Evolutionary conservation across 2,888 invertebrate genomes (phyloP), one percentile per base, ranked within the genome.

Genomic region (Parnassius smintheus): DNA sequence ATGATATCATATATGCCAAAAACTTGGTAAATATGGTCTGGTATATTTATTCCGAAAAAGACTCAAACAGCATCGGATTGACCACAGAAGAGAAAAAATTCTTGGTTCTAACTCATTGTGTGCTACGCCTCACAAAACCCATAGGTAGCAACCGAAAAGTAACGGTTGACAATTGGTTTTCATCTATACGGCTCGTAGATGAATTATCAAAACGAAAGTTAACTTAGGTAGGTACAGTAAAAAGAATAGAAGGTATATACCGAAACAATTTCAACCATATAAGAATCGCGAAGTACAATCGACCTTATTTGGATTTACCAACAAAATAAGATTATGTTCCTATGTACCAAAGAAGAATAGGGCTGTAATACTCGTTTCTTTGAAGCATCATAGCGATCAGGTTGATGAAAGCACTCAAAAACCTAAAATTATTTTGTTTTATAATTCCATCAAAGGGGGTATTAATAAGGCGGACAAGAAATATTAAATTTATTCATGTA

Each of bases 1-100:
- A 61, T 69, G 64, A 67, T 69, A 44, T 65, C 67, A 18, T 70
- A 71, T 55, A 72, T 68, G 70, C 70, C 68, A 2, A 66, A 71
- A 18, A 75, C 55, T 44, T 4, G 55, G 44, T 62, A 68, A 66
- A 52, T 68, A 66, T 52, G 66, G 64, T n/a, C 57, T 67, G 45
- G 44, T 66, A 67, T 56, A 13, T 66, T 59, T 67, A 66, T 56
- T 45, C 57, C 13, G 65, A 68, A 59, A 67, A 65, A 65, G 64
- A 60, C 35, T 66, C 63, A 45, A 57, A 69, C 61, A 68, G 68
- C 25, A 25, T 53, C 1, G 70, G 68, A 44, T 61, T 68, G 59
- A 62, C 67, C 11, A 45, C 63, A 59, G 12, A 69, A 56, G 64
- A 73, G n/a, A 44, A 69, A 66, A 68, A 59, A 57, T 18, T 59